Percentiles rank a stretch among this genome's conserved stretches.
These are phyloP conservation scores for Coenonympha arcania DNA, from an alignment of 2,888 invertebrate genomes.

Conservation along the genomic window DNA sequence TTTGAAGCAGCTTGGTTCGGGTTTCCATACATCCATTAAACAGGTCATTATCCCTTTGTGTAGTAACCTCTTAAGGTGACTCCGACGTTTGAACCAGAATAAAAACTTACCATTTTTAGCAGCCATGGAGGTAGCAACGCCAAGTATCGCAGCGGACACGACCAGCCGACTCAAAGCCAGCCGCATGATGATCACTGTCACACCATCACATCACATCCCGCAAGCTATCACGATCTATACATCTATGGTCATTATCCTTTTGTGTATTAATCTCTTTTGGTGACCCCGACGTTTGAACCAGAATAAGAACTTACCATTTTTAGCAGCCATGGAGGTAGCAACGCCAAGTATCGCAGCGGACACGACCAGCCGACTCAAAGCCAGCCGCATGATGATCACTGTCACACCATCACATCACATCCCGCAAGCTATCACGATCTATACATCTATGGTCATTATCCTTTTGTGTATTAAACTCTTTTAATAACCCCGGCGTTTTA, in stretches of 20 bases:
- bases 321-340: constrained; percentile 58
- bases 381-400: constrained; percentile 57
- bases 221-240: constrained; percentile 23
- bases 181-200: constrained; percentile 55
- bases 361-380: constrained; percentile 59
- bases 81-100: too few relatives aligned
- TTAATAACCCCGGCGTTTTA: too few relatives aligned
- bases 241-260: too few relatives aligned
- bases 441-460: too few relatives aligned
- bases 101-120: constrained; percentile 62
- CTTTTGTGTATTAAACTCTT: too few relatives aligned
- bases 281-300: too few relatives aligned
- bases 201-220: constrained; percentile 49
- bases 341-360: constrained; percentile 58
- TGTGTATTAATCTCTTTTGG: too few relatives aligned
- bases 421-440: constrained; percentile 26
- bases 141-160: constrained; percentile 55
- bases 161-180: constrained; percentile 61
- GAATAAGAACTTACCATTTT: constrained; percentile 60
- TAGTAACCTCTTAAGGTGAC: too few relatives aligned
- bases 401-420: constrained; percentile 53
- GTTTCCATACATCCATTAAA: too few relatives aligned
- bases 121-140: constrained; percentile 56
- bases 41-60: too few relatives aligned
- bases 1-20: too few relatives aligned